These are phyloP conservation scores for Epizoanthus ramosus DNA, from an alignment of 92 coral and sea anemone genomes.

Conservation along the genomic window DNA sequence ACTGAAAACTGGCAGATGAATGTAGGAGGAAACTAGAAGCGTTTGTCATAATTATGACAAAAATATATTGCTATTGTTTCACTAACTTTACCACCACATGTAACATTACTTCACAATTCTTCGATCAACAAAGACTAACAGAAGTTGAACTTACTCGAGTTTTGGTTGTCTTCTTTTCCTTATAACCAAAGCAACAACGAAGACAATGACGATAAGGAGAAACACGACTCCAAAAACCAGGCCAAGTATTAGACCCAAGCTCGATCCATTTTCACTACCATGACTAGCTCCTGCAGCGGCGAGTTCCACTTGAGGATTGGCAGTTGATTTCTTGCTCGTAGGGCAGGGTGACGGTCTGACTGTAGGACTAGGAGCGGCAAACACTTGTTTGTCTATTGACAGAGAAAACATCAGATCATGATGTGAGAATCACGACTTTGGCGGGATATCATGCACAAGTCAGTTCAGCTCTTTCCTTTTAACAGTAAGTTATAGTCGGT, in stretches of 20 bases:
- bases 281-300: background rate
- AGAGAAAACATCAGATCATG: background rate
- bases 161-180: constrained; percentile 52
- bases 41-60: too few species aligned
- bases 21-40: too few species aligned
- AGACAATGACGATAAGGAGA: background rate
- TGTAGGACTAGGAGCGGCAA: background rate
- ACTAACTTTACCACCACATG: too few species aligned
- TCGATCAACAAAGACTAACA: too few species aligned
- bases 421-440: background rate
- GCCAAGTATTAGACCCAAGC: constrained; percentile 65
- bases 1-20: too few species aligned
- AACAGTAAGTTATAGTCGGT: too few species aligned
- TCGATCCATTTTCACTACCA: background rate
- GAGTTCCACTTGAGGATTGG: constrained; percentile 1
- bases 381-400: background rate
- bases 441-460: too few species aligned
- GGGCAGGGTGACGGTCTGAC: background rate
- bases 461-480: too few species aligned
- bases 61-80: too few species aligned
- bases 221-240: constrained; percentile 54
- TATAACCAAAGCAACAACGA: constrained; percentile 36
- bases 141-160: constrained; percentile 71
- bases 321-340: background rate
- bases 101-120: too few species aligned